Percentiles rank a stretch among this genome's conserved stretches.
These are phyloP conservation scores for Diplazon laetatorius DNA, from an alignment of 2,888 invertebrate genomes.

Conservation along the genomic window DNA sequence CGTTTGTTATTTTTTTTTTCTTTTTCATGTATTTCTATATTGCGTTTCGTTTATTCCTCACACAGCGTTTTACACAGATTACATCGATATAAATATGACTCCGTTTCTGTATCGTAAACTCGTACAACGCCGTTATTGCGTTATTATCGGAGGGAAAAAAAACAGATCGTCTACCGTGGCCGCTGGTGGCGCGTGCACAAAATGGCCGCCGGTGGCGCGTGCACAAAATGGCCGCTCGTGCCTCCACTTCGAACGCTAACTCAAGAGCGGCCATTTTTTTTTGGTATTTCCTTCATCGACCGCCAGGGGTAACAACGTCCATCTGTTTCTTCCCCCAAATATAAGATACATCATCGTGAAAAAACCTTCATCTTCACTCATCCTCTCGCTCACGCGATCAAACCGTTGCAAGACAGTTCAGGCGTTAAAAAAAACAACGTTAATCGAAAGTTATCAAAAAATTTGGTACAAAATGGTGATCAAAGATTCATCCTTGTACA, in stretches of 20 bases:
- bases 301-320: neutral
- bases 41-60: conserved; percentile 50
- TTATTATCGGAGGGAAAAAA: conserved; percentile 19
- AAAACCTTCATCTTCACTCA: conserved; percentile 6
- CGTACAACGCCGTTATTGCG: conserved; percentile 54
- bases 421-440: conserved; percentile 14
- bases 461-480: conserved; percentile 44
- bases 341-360: conserved; percentile 27
- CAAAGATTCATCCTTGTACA: conserved; percentile 59
- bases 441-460: neutral
- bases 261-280: neutral
- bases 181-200: too few relatives aligned
- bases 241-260: too few relatives aligned
- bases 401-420: conserved; percentile 35
- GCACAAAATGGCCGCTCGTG: too few relatives aligned
- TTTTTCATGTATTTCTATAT: conserved; percentile 21
- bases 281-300: conserved; percentile 4
- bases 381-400: neutral
- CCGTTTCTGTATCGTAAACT: conserved; percentile 53
- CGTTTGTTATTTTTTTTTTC: too few relatives aligned
- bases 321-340: neutral
- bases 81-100: conserved; percentile 64
- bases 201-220: too few relatives aligned
- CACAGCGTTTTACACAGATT: conserved; percentile 62
- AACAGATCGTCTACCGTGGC: neutral